Base-by-base conservation (phyloP, 2,113 vertebrate species). In the Malurus cyaneus region DNA sequence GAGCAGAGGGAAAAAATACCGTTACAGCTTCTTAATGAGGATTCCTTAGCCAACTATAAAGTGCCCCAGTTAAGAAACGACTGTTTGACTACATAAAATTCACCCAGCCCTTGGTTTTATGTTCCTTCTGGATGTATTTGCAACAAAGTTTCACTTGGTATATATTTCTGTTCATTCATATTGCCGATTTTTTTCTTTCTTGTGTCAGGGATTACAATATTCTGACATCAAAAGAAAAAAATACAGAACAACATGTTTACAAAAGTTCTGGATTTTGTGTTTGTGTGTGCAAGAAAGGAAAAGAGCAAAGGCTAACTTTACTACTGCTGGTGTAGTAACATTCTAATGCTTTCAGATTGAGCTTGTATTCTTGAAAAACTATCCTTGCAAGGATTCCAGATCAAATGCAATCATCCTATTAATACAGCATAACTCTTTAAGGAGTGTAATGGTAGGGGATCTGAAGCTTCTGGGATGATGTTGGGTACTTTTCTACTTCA, bases 1-100 rank as follows among this genome's bases (percentile, higher is more conserved):
- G 28, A 85, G 74, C 69, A 70, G 41, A 86, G 76, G 76, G 74
- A 93, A 89, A 92, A 96, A 84, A 83, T 92, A 88, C 11, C 79
- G 86, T 70, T 82, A 62, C 2, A 85, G 76, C 56, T 89, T 78
- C 93, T 95, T 86, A 80, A 71, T 82, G 42, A 89, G 50, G 21
- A 5, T 59, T 32, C 39, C n/a, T 89, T 89, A 76, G 81, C 8
- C 6, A 41, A 20, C 42, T 77, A 32, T n/a, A 31, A 46, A 71
- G 47, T 26, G 56, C 70, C 67, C 54, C 39, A 73, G 71, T 73
- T 93, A 46, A 90, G 74, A 93, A 91, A 72, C 79, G 7, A 4
- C 59, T 74, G 23, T 70, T 59, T 21, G 60, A 59, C 69, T 47
- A 1, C 21, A 9, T 39, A 80, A 86, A 90, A 78, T 36, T 41